Conservation (phyloP, 2,888 invertebrate species). For the Drosophila anceps region DNA sequence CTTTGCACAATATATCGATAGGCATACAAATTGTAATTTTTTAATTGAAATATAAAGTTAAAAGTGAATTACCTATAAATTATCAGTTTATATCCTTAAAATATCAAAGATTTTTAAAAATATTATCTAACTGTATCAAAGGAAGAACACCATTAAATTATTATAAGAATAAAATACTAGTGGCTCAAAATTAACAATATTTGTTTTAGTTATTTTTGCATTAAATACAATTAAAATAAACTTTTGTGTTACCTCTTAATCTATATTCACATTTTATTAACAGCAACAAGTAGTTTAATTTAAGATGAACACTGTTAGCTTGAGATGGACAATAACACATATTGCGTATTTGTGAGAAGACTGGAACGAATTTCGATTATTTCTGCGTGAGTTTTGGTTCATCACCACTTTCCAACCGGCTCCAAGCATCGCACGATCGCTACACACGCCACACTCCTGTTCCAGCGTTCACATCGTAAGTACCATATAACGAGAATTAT, state of each 20-base stretch:
- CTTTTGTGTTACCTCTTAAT: neutral
- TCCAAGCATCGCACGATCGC: constrained; percentile 41
- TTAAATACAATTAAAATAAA: neutral
- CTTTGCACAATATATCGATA: constrained; percentile 1
- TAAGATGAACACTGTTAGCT: neutral
- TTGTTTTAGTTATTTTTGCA: neutral
- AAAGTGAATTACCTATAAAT: neutral
- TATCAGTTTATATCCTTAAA: neutral
- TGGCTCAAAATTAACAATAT: neutral
- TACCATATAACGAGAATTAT: constrained; percentile 10
- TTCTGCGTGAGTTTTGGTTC: neutral
- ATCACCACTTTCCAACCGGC: constrained; percentile 50
- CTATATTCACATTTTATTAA: neutral
- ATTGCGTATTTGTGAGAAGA: neutral
- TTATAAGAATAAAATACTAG: neutral
- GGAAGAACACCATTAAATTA: neutral
- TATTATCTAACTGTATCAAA: too few relatives aligned
- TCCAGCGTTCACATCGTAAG: constrained; percentile 75
- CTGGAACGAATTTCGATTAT: constrained; percentile 28
- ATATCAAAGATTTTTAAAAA: neutral
- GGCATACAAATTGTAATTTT: neutral
- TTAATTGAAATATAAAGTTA: constrained; percentile 1
- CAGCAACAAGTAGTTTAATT: neutral
- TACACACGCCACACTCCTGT: constrained; percentile 50
- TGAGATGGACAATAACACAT: neutral